Evolutionary conservation across 2,888 invertebrate genomes (phyloP), one percentile per base, ranked within the genome.

Genomic region (Noctua fimbriata): DNA sequence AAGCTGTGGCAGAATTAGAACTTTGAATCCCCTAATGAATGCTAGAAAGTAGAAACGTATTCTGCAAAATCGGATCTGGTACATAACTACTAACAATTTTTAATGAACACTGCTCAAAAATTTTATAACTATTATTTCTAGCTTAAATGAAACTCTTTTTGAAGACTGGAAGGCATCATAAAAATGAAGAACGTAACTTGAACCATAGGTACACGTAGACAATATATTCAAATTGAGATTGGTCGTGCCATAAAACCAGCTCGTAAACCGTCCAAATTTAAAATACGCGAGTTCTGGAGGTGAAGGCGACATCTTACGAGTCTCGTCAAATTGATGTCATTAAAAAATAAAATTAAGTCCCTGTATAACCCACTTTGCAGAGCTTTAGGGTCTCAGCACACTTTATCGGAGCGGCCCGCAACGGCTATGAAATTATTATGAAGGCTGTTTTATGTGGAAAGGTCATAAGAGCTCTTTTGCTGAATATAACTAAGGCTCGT

Each of bases 341-440:
- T 89, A 89, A 88, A 89, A 89, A 86, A 89, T 87, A 83, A 84
- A 89, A 87, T 89, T 80, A 89, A 88, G 82, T 88, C 86, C 78
- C 65, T 24, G 77, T 82, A 83, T 88, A 88, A 86, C 84, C 79
- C 81, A 87, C 86, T 87, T 85, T 88, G 78, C 78, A 74, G 76
- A 80, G 80, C 74, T 77, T 85, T 80, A 85, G 44, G 44, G 85
- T 63, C n/a, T 74, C 65, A 14, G 69, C 69, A 79, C 71, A 74
- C 71, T 85, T 74, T 52, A 67, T 79, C 58, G 66, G 60, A 49
- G 67, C 66, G 28, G 55, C 32, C 58, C 65, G 52, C 49, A 58
- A 49, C 63, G 60, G 24, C 60, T 63, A 58, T 66, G 73, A 71
- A 67, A 69, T 74, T 83, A 76, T 83, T 63, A 80, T 69, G 63